These are phyloP conservation scores for Sitophilus oryzae DNA, from an alignment of 1,140 invertebrate species.

Conservation along the genomic window DNA sequence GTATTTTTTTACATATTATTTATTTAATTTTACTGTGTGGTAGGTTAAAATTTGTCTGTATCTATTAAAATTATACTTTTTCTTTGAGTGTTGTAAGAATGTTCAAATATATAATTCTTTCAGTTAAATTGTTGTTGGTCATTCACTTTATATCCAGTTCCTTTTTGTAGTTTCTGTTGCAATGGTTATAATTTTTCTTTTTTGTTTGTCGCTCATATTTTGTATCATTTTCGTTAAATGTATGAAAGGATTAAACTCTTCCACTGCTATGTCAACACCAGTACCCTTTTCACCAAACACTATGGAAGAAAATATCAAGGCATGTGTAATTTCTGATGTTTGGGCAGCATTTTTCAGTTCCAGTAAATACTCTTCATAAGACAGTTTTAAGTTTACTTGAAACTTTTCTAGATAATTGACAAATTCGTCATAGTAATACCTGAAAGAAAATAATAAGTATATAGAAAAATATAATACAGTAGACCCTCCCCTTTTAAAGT, in stretches of 20 bases:
- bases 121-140: no score
- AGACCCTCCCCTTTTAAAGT: no score
- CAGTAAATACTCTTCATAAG: background rate
- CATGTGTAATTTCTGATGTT: background rate
- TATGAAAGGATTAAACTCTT: background rate
- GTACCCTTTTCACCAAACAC: background rate
- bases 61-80: no score
- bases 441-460: background rate
- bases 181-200: background rate
- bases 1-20: no score
- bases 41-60: no score
- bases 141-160: background rate
- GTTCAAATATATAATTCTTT: no score
- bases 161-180: background rate
- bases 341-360: background rate
- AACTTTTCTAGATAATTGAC: background rate
- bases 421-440: background rate
- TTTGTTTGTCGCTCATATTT: background rate
- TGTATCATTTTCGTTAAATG: background rate
- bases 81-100: no score
- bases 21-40: no score
- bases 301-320: background rate
- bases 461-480: no score
- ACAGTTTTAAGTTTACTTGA: background rate
- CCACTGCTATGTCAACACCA: background rate